These are phyloP conservation scores for Acipenser oxyrinchus DNA, from an alignment of 2,797 vertebrate species.

Conservation along the genomic window DNA sequence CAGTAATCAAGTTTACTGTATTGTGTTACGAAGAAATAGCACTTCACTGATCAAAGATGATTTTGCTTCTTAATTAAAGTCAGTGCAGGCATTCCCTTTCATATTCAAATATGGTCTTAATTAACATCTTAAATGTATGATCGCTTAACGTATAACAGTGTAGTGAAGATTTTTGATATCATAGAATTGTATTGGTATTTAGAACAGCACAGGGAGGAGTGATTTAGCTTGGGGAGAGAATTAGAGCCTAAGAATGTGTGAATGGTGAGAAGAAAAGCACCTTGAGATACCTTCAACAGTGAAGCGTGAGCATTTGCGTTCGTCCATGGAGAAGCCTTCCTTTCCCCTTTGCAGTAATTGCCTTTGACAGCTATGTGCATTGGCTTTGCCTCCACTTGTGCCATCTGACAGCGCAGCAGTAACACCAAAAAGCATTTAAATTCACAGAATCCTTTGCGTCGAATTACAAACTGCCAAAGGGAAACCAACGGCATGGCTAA, in stretches of 20 bases:
- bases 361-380: constrained; percentile 4
- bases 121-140: too few species aligned
- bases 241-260: too few species aligned
- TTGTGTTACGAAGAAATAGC: background rate
- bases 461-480: background rate
- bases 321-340: background rate
- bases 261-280: background rate
- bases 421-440: background rate
- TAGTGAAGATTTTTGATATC: too few species aligned
- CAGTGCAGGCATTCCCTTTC: background rate
- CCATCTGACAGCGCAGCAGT: background rate
- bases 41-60: background rate
- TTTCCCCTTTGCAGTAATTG: constrained; percentile 1
- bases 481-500: background rate
- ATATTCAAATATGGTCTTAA: background rate
- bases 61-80: background rate
- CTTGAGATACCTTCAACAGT: background rate
- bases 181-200: too few species aligned
- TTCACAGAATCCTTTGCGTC: background rate
- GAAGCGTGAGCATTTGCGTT: background rate
- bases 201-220: too few species aligned
- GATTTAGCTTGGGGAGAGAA: too few species aligned
- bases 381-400: background rate
- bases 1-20: too few species aligned
- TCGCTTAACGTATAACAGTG: too few species aligned